Evolutionary conservation across 2,113 vertebrate genomes (phyloP), one percentile per base, ranked within the genome.

Genomic region (Alligator sinensis): DNA sequence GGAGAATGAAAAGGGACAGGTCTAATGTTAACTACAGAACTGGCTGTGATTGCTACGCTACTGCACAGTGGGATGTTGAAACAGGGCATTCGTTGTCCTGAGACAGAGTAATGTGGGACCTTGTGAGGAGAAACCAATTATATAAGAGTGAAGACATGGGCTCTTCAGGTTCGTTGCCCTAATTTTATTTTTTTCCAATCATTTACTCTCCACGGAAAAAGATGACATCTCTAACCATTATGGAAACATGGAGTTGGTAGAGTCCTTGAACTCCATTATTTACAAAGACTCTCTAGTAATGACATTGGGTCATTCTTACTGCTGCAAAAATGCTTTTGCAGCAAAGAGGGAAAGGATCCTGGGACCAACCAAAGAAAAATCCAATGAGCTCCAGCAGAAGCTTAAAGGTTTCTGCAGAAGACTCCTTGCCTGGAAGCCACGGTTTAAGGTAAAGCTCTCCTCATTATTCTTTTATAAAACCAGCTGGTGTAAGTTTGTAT

Each of bases 261-360:
- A 93, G 72, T 78, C 62, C 80, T 66, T 1, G 25, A 91, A 96
- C 93, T 95, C 92, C 94, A 96, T 93, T 95, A 92, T 96, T 96
- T 96, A 97, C 95, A 96, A 94, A 95, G 93, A 92, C 93, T 92
- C 95, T 90, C 94, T 93, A 96, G 72, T n/a, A 87, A 95, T 91
- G 94, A 94, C 95, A 96, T 61, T 58, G 83, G 58, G 94, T 80
- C 90, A 87, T 77, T 77, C 84, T 84, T 94, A 80, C 61, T 91
- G 47, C 70, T 84, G 30, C 93, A 95, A 92, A 94, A 96, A 85
- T 80, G 64, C 72, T 91, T 87, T 91, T 89, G n/a, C 84, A 95
- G 92, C 82, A 96, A 95, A 78, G 75, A 68, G 94, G 28, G 27
- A 93, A 93, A 72, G 38, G 21, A 15, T n/a, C 30, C 16, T 30